Base-by-base conservation (phyloP, 2,113 vertebrate genomes). In the Thryonomys swinderianus region DNA sequence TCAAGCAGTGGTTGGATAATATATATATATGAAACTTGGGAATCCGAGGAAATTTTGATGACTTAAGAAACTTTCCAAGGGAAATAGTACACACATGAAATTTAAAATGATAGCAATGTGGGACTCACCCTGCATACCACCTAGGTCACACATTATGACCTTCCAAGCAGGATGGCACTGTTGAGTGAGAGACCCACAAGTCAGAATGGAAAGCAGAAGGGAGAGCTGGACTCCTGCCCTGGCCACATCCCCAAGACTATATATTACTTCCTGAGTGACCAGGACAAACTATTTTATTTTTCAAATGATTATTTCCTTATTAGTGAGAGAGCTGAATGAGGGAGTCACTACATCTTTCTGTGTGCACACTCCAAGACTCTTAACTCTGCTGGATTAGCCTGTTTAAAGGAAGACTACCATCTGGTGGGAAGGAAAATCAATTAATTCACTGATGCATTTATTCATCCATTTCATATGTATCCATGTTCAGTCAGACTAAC, bases 1-100 rank as follows among this genome's bases (percentile, higher is more conserved):
- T 85, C 93, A 62, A 59, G 32, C 48, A 82, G 34, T 67, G 55
- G 64, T 69, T 96, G 51, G 37, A 76, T 89, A 85, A 88, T 88
- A 6, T 30, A 55, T 40, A 59, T 71, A 67, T 14, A 25, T 48
- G 17, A 85, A 89, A 62, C 74, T 45, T 45, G 55, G n/a, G 23
- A 66, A 21, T 81, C 95, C 32, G 78, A 76, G 64, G 59, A 84
- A 97, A 91, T 73, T 88, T 18, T 81, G 51, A 74, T 78, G 83
- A 85, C 4, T 88, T 85, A 82, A 94, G 30, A 25, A 95, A 84
- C 13, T 82, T 96, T 74, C 59, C 37, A 89, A 93, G 85, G 62
- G 37, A 89, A 91, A 94, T 0, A 85, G 25, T 11, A 45, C 7
- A 66, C 11, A 66, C 17, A 34, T 9, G 71, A 11, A 94, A 71